Conservation (phyloP, 2,797 vertebrate species). For the Phoxinus dragarum region DNA sequence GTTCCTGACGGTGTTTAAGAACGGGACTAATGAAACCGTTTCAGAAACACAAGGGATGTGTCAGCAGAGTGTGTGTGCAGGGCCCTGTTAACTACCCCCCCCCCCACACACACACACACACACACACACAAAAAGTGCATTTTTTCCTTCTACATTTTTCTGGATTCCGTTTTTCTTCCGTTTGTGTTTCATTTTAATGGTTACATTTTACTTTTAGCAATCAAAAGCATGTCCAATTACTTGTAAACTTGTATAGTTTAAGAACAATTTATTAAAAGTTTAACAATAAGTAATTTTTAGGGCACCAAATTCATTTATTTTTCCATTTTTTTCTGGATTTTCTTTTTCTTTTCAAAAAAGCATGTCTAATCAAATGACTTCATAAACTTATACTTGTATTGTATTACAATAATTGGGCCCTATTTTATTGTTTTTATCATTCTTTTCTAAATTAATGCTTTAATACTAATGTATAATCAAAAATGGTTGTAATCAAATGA, state of each 20-base stretch:
- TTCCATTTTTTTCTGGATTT: neutral
- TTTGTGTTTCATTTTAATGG: neutral
- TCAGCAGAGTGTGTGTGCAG: neutral
- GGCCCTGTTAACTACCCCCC: too few relatives aligned
- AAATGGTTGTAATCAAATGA: neutral
- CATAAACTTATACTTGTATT: too few relatives aligned
- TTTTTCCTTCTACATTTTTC: too few relatives aligned
- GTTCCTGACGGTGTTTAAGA: neutral
- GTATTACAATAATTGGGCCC: too few relatives aligned
- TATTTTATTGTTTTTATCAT: neutral
- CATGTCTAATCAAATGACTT: neutral
- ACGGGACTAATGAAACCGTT: slow-evolving; percentile 66
- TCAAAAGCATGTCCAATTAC: neutral
- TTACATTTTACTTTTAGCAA: neutral
- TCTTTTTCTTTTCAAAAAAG: neutral
- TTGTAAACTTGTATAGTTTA: neutral
- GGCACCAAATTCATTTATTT: neutral
- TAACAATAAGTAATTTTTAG: neutral
- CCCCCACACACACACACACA: too few relatives aligned
- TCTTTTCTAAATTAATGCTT: neutral
- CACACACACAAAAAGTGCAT: too few relatives aligned
- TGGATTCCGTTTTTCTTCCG: neutral
- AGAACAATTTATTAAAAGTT: too few relatives aligned
- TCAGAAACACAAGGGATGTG: slow-evolving; percentile 59
- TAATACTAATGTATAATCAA: neutral